phyloP scores from a whole-genome alignment of 2,888 invertebrate species.

The Dryococelus australis region DNA sequence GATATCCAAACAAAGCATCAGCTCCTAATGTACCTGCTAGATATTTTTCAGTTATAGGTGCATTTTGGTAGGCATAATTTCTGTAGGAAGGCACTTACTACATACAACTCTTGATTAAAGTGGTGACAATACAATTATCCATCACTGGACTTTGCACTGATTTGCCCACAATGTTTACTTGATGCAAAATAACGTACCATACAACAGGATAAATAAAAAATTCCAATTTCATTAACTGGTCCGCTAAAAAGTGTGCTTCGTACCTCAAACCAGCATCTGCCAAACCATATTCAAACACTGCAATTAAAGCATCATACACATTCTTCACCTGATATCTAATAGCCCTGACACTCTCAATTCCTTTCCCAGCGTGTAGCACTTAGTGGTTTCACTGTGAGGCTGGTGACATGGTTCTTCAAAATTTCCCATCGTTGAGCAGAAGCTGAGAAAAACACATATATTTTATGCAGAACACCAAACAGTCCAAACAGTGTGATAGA shows the following conservation, averaged over 20 bases:
- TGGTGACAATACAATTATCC: not conserved
- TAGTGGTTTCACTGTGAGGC: constrained; percentile 17
- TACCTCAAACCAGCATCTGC: constrained; percentile 11
- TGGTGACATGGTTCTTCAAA: not conserved
- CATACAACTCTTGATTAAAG: not conserved
- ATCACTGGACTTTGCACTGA: constrained; percentile 4
- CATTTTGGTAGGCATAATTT: not conserved
- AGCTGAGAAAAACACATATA: not conserved
- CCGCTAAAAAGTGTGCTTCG: not conserved
- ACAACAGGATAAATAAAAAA: not conserved
- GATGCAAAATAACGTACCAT: constrained; percentile 13
- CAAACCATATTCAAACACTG: not conserved
- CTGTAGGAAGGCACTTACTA: not conserved
- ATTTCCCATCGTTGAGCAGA: constrained; percentile 13
- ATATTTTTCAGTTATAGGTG: not conserved
- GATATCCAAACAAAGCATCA: not conserved
- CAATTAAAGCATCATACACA: constrained; percentile 23
- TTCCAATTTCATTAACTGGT: not conserved
- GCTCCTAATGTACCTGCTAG: not conserved
- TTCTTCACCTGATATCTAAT: constrained; percentile 21
- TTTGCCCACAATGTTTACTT: not conserved
- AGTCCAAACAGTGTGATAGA: constrained; percentile 17
- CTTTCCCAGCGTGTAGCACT: constrained; percentile 12
- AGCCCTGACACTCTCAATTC: not conserved
- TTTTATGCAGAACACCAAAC: not conserved